Evolutionary conservation across 2,797 vertebrate species (phyloP), one percentile per base, ranked within the genome.

Genomic region (Sebastiscus tertius): DNA sequence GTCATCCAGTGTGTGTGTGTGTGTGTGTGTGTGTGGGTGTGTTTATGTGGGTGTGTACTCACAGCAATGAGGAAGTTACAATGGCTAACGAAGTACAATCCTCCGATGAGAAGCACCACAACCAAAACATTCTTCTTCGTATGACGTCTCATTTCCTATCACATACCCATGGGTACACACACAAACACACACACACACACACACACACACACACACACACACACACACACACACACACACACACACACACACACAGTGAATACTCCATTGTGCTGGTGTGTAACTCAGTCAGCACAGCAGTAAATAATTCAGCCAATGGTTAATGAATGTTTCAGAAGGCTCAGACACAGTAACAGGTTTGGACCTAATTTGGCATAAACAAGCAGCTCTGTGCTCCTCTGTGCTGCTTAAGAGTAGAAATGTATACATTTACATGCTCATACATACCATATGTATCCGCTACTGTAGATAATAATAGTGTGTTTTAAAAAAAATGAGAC

Each of bases 81-180:
- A 1, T 69, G 75, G 31, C 12, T 60, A 0, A 85, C 27, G 9
- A 89, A 22, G 69, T 89, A 92, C 1, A 92, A 14, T 22, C 75
- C 86, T 1, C 65, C 46, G 4, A 64, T 0, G 3, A 93, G 11
- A 13, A 94, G 75, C 49, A 93, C 59, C 33, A 80, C 36, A 2
- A 56, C 79, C 64, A 90, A 11, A 52, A 78, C 24, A 10, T 49
- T 83, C 79, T 82, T 91, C 77, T 80, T 94, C 24, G 63, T 61
- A 76, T 80, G 29, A 68, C 72, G 84, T 60, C 88, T 76, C 95
- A 96, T 96, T 60, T 86, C 80, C 80, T 90, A 6, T 27, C 2
- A 73, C 3, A 33, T 4, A 63, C 10, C 59, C 14, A 76, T 14
- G 42, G 6, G 46, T 54, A 24, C 20, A 46, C 59, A 63, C 12